phyloP scores from a whole-genome alignment of 2,888 invertebrate genomes.

The Thecocarcelia acutangulata region DNA sequence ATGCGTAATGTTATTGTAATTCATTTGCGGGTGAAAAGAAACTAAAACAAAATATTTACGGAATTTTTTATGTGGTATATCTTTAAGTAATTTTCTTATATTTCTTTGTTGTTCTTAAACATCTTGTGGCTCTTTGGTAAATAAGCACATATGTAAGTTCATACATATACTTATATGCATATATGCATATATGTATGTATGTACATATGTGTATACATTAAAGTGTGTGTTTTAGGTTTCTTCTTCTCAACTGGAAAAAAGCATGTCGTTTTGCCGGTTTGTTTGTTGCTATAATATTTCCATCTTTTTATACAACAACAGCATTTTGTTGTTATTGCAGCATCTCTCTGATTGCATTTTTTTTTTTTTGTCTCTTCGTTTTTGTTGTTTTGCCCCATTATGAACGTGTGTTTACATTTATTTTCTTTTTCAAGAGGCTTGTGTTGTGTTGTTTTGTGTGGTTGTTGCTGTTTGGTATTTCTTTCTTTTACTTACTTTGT shows the following conservation, averaged over 20 bases:
- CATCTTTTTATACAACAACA: neutral
- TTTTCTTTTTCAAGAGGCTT: constrained; percentile 3
- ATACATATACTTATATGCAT: neutral
- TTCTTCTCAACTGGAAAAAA: neutral
- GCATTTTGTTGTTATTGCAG: constrained; percentile 23
- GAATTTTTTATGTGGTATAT: constrained; percentile 44
- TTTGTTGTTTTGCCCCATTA: neutral
- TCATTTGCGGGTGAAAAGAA: constrained; percentile 9
- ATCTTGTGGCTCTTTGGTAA: neutral
- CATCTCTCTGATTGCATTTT: constrained; percentile 18
- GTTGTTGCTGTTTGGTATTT: neutral
- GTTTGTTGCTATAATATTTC: constrained; percentile 3
- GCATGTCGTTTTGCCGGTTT: constrained; percentile 38
- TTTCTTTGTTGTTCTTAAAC: constrained; percentile 8
- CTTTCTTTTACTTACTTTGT: neutral
- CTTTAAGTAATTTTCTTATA: constrained; percentile 49
- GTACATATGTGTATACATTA: neutral
- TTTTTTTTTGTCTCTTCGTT: neutral
- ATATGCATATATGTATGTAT: neutral
- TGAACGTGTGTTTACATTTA: constrained; percentile 5
- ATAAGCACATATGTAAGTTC: neutral
- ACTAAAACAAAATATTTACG: constrained; percentile 32
- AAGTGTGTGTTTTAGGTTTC: neutral
- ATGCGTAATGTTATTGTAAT: too few relatives aligned
- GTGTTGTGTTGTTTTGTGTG: neutral